A percentile compares a stretch with the other conserved stretches of the same genome.
Evolutionary conservation across 2,888 invertebrate genomes (phyloP).

Genomic region (Itoplectis maculator): DNA sequence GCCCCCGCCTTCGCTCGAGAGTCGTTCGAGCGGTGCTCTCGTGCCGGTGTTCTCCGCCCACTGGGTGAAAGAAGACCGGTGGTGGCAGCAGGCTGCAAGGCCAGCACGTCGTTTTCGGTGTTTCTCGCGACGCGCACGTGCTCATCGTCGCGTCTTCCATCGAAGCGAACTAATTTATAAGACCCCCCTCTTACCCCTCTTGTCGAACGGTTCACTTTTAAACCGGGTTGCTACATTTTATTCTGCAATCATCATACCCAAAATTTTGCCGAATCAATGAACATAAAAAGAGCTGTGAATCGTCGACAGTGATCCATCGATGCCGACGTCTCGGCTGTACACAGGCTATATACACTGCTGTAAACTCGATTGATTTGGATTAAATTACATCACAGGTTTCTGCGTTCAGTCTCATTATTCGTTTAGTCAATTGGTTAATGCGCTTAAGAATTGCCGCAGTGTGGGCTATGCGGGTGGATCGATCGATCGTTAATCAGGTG

Average conservation of each 20-base stretch:
- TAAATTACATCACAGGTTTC: constrained; percentile 46
- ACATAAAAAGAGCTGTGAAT: neutral
- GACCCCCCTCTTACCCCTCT: too few relatives aligned
- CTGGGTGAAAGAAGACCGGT: constrained; percentile 67
- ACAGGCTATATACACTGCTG: neutral
- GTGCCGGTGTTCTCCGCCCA: constrained; percentile 48
- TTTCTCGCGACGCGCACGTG: neutral
- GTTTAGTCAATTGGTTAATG: constrained; percentile 65
- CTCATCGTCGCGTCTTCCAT: constrained; percentile 7
- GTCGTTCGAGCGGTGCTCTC: constrained; percentile 62
- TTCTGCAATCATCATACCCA: too few relatives aligned
- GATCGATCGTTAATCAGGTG: constrained; percentile 76
- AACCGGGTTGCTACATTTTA: too few relatives aligned
- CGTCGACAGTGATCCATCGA: neutral
- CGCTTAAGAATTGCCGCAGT: constrained; percentile 67
- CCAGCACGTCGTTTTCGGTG: constrained; percentile 9
- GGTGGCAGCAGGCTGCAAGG: constrained; percentile 6
- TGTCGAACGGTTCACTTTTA: too few relatives aligned
- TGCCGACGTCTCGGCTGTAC: neutral
- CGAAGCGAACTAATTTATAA: neutral
- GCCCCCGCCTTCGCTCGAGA: constrained; percentile 72
- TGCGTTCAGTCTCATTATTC: constrained; percentile 48
- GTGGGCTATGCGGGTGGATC: constrained; percentile 59
- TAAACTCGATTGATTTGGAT: constrained; percentile 40
- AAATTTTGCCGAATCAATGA: too few relatives aligned